Evolutionary conservation across 2,888 invertebrate species (phyloP).

Genomic region (Formica aserva): DNA sequence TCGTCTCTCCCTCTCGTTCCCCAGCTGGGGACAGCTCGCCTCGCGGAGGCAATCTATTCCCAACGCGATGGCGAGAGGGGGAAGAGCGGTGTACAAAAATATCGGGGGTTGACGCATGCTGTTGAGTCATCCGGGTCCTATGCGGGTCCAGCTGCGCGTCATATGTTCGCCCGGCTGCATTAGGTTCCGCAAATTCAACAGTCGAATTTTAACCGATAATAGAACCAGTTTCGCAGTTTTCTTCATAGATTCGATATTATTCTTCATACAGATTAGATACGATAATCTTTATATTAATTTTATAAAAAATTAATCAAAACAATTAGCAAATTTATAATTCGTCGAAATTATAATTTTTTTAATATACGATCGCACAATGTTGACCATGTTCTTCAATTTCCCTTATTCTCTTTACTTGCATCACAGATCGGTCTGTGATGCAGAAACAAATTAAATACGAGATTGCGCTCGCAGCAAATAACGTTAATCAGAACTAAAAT

Average conservation of each 20-base stretch:
- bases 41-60: conserved; percentile 56
- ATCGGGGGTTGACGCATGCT: conserved; percentile 63
- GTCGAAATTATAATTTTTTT: too few species aligned
- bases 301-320: neutral
- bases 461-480: neutral
- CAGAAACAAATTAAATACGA: too few species aligned
- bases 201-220: neutral
- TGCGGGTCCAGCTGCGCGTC: conserved; percentile 69
- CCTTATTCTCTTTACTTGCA: too few species aligned
- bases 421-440: too few species aligned
- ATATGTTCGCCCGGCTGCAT: conserved; percentile 60
- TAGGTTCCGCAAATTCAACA: conserved; percentile 26
- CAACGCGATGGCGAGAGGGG: conserved; percentile 9
- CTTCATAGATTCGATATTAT: neutral
- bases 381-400: too few species aligned
- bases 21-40: conserved; percentile 16
- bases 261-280: neutral
- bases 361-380: too few species aligned
- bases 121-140: conserved; percentile 66
- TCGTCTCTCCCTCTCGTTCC: neutral
- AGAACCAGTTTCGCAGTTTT: neutral
- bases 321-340: too few species aligned
- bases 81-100: conserved; percentile 27
- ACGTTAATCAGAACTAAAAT: neutral
- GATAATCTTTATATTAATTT: neutral